Base-by-base conservation (phyloP, 92 coral and sea anemone species). In the Montipora capitata region DNA sequence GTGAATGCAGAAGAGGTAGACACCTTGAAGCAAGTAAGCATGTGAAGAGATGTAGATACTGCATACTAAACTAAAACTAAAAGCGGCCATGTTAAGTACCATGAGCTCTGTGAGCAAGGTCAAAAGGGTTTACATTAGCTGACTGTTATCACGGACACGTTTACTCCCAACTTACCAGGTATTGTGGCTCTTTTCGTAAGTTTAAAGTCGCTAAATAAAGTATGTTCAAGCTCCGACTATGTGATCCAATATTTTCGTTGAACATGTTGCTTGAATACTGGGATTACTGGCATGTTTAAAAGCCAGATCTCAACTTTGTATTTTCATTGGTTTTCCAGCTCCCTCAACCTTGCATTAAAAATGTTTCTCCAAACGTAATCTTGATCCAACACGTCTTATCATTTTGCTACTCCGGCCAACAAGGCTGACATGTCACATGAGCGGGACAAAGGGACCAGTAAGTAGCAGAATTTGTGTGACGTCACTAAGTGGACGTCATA, bases 1-100 rank as follows among this genome's bases (percentile, higher is more conserved):
- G 76, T 70, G 12, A 42, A 40, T n/a, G 76, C 40, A 15, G 76
- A 42, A 40, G 76, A 70, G 18, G 76, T 70, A 11, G 40, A 40
- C 76, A 9, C 52, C 51, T 70, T 70, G 8, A 70, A 70, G 52
- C 76, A 70, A 40, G 35, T 70, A 16, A 74, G 76, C 40, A 51
- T 70, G 17, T 35, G 76, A 0, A 70, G 56, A 70, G 76, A 41
- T 70, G 51, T 17, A n/a, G n/a, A n/a, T n/a, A 40, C 57, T 12
- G 56, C 27, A n/a, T n/a, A n/a, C n/a, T n/a, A n/a, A n/a, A n/a
- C n/a, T n/a, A n/a, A 49, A 49, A 49, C 5, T 49, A 49, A 49
- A 49, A 49, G 54, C 54, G 54, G 54, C 54, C 54, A 9, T 49
- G 54, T 49, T 49, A 49, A 4, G 4, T 49, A 49, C 54, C 54